Conservation (phyloP, 2,797 vertebrate species). For the Leptoclinus maculatus region DNA sequence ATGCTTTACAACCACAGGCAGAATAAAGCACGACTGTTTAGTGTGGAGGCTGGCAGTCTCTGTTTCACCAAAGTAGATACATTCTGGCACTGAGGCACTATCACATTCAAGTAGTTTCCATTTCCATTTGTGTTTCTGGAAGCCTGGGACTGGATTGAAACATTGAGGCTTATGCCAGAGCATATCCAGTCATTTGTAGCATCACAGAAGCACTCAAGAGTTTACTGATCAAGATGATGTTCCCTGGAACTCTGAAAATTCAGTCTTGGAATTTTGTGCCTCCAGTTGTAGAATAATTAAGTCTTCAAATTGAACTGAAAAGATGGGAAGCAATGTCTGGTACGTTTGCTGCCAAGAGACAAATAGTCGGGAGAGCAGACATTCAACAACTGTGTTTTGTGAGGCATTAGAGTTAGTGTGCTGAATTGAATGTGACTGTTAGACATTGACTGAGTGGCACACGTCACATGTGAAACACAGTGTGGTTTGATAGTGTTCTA, state of each 20-base stretch:
- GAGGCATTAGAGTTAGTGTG: not conserved
- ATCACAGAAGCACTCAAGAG: not conserved
- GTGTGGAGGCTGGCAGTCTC: not conserved
- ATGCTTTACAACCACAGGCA: not conserved
- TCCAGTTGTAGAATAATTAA: not conserved
- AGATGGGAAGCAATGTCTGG: not conserved
- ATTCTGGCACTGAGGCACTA: slow-evolving; percentile 6
- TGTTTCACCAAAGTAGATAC: not conserved
- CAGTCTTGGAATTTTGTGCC: not conserved
- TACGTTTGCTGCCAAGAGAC: not conserved
- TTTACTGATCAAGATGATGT: slow-evolving; percentile 6
- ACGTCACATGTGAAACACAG: not conserved
- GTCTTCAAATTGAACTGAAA: not conserved
- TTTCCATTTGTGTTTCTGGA: not conserved
- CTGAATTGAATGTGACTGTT: slow-evolving; percentile 17
- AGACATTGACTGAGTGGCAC: slow-evolving; percentile 9
- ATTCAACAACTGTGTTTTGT: not conserved
- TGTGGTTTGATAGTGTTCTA: slow-evolving; percentile 30
- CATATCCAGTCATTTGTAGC: not conserved
- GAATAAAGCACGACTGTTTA: not conserved
- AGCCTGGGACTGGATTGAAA: not conserved
- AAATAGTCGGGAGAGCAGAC: not conserved
- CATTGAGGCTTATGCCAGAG: not conserved
- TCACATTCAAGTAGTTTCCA: not conserved
- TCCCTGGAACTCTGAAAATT: not conserved